Base-by-base conservation (phyloP, 2,888 invertebrate species). In the Drosophila parthenogenetica region DNA sequence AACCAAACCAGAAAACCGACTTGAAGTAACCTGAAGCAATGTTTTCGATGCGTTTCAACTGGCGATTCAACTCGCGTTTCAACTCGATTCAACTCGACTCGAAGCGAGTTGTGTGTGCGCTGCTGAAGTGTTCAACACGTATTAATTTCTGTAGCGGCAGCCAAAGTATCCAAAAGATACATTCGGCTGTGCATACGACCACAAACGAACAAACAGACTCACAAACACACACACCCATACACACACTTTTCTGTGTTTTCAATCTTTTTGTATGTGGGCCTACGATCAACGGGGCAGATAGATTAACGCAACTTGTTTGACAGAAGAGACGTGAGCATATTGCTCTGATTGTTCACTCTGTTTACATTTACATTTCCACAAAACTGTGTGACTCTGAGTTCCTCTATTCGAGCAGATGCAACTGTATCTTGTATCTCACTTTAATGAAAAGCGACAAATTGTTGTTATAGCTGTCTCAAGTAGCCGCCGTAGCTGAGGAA, bases 41-140 rank as follows among this genome's bases (percentile, higher is more conserved):
- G 7, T 29, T 8, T 43, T 19, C 50, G 53, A 50, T 25, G n/a
- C 69, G 62, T 35, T 35, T 37, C 35, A 37, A 37, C 40, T 25
- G 29, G 13, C 22, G 11, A 39, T 39, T 53, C 32, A 40, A 49
- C 16, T 13, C 14, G 22, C n/a, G 11, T 17, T 19, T 22, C 10
- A 25, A 46, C 22, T 45, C 46, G 14, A 46, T 32, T 8, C 32
- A 32, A 43, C 43, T 22, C 53, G 57, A 35, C 40, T 19, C 63
- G 65, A 42, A 13, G 32, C 32, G 81, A 68, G 87, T 77, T 88
- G 87, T 81, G 87, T 82, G 88, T 75, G 79, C 74, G 59, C 76
- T 72, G 90, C 57, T 90, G 84, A 79, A 90, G 77, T 82, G 90
- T 83, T 90, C 88, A 80, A 84, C 82, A 81, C 89, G 90, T 86